Conservation (phyloP, 1,140 invertebrate genomes). For the Drosophila mayri region DNA sequence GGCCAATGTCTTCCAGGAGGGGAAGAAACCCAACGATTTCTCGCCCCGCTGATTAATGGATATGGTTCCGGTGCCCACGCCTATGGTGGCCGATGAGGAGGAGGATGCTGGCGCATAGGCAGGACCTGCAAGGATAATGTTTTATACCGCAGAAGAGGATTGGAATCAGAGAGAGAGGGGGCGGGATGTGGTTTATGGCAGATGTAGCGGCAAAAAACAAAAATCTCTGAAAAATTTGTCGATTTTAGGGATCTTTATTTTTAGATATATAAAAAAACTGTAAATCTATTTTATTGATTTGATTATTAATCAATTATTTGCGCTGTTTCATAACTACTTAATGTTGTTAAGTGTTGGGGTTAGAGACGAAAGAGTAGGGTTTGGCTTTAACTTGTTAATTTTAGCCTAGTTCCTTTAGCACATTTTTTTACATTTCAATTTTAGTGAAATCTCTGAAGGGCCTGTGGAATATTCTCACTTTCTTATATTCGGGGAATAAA, state of each 20-base stretch:
- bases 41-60: constrained; percentile 62
- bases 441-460: not conserved
- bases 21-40: constrained; percentile 76
- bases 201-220: not conserved
- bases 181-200: not conserved
- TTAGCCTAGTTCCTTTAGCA: not conserved
- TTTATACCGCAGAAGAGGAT: constrained; percentile 1
- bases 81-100: constrained; percentile 26
- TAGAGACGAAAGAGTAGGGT: not conserved
- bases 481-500: too few species aligned
- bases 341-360: not conserved
- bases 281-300: not conserved
- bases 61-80: constrained; percentile 26
- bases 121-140: constrained; percentile 49
- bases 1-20: constrained; percentile 79
- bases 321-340: not conserved
- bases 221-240: not conserved
- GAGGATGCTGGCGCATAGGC: constrained; percentile 55
- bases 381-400: too few species aligned
- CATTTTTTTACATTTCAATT: not conserved
- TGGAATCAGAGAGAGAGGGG: not conserved
- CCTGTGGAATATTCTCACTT: not conserved
- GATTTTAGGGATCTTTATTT: not conserved
- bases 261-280: not conserved
- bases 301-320: not conserved